These are phyloP conservation scores for Colistium nudipinnis DNA, from an alignment of 2,113 vertebrate genomes.

Conservation along the genomic window DNA sequence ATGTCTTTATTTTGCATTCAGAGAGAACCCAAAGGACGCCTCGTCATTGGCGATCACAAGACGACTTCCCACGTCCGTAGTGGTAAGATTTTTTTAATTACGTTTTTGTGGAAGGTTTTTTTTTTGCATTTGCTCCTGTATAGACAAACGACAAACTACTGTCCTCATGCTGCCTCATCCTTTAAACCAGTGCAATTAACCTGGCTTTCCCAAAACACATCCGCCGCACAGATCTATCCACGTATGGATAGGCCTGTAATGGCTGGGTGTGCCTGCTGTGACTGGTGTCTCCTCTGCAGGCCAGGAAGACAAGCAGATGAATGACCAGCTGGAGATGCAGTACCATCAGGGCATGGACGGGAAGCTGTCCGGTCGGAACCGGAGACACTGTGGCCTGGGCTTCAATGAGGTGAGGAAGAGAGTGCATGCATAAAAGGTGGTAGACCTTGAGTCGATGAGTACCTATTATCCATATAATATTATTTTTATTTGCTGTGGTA, in stretches of 20 bases:
- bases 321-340: constrained; percentile 90
- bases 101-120: background rate
- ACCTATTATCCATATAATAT: too few relatives aligned
- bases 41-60: constrained; percentile 84
- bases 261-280: constrained; percentile 57
- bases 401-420: constrained; percentile 89
- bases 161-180: constrained; percentile 5
- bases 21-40: constrained; percentile 82
- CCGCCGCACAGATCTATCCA: constrained; percentile 58
- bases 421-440: background rate
- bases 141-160: background rate
- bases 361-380: constrained; percentile 91
- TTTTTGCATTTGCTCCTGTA: too few relatives aligned
- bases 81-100: constrained; percentile 67
- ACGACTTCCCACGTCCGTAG: constrained; percentile 80
- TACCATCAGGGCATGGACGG: constrained; percentile 96
- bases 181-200: constrained; percentile 46
- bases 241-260: constrained; percentile 44
- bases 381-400: constrained; percentile 93
- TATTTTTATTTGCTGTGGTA: too few relatives aligned
- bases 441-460: too few relatives aligned
- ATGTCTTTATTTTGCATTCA: constrained; percentile 47
- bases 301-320: constrained; percentile 92
- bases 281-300: constrained; percentile 81
- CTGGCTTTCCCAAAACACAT: constrained; percentile 23